Conservation (phyloP, 2,797 vertebrate species). For the Anabas testudineus region DNA sequence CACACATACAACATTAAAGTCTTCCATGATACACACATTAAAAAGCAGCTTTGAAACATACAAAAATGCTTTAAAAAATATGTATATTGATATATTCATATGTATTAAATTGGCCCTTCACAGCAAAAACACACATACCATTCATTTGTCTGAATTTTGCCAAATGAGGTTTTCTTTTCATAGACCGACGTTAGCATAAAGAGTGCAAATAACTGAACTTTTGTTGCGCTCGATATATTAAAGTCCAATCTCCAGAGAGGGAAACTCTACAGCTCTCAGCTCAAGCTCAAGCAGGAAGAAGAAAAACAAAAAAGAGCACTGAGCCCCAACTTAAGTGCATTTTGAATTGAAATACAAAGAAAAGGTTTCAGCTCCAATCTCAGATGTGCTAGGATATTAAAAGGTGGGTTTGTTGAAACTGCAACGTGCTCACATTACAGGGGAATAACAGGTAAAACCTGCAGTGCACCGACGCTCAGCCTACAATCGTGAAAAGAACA, state of each 20-base stretch:
- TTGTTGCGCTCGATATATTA: conserved; percentile 19
- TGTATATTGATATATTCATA: conserved; percentile 88
- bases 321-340: conserved; percentile 68
- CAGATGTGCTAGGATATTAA: conserved; percentile 34
- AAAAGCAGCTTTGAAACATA: conserved; percentile 89
- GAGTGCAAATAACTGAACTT: conserved; percentile 40
- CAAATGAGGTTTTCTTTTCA: conserved; percentile 55
- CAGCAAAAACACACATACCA: conserved; percentile 79
- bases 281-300: conserved; percentile 55
- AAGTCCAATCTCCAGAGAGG: conserved; percentile 51
- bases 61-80: conserved; percentile 89
- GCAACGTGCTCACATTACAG: conserved; percentile 29
- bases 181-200: conserved; percentile 52
- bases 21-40: conserved; percentile 80
- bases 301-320: conserved; percentile 24
- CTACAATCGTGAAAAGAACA: not conserved
- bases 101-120: conserved; percentile 86
- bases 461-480: not conserved
- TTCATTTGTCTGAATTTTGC: conserved; percentile 76
- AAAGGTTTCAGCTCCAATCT: conserved; percentile 17
- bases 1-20: conserved; percentile 74
- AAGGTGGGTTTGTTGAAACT: conserved; percentile 50
- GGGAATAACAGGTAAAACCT: conserved; percentile 9
- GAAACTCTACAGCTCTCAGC: conserved; percentile 25
- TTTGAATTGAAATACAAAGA: conserved; percentile 47